Conservation (phyloP, 2,113 vertebrate genomes). For the Dasyprocta punctata region DNA sequence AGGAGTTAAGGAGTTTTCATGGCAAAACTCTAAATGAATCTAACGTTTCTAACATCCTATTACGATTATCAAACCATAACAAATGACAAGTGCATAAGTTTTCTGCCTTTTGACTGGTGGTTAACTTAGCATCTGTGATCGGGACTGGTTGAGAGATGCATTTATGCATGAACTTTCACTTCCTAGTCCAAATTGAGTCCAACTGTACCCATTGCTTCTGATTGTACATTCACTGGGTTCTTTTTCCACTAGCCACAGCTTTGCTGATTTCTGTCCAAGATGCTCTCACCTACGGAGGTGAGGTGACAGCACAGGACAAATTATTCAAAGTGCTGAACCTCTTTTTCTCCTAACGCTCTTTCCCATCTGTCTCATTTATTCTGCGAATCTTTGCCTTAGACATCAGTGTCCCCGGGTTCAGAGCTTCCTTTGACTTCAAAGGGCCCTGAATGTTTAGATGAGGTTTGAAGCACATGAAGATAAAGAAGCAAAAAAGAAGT, state of each 20-base stretch:
- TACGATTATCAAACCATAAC: background rate
- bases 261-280: background rate
- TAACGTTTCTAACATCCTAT: background rate
- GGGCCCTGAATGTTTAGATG: slow-evolving; percentile 56
- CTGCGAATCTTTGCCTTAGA: background rate
- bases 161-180: background rate
- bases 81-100: background rate
- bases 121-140: background rate
- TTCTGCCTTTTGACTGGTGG: background rate
- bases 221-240: background rate
- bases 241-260: background rate
- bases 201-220: background rate
- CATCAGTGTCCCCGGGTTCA: slow-evolving; percentile 51
- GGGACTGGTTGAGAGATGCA: background rate
- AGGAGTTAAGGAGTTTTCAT: background rate
- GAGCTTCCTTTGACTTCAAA: slow-evolving; percentile 68
- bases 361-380: slow-evolving; percentile 53
- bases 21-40: background rate
- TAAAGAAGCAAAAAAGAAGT: background rate
- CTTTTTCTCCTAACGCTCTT: slow-evolving; percentile 16
- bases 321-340: background rate
- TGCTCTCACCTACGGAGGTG: background rate
- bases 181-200: background rate
- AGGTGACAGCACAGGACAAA: background rate
- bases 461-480: slow-evolving; percentile 60